Evolutionary conservation across 2,888 invertebrate species (phyloP).

Genomic region (Eulithis prunata): DNA sequence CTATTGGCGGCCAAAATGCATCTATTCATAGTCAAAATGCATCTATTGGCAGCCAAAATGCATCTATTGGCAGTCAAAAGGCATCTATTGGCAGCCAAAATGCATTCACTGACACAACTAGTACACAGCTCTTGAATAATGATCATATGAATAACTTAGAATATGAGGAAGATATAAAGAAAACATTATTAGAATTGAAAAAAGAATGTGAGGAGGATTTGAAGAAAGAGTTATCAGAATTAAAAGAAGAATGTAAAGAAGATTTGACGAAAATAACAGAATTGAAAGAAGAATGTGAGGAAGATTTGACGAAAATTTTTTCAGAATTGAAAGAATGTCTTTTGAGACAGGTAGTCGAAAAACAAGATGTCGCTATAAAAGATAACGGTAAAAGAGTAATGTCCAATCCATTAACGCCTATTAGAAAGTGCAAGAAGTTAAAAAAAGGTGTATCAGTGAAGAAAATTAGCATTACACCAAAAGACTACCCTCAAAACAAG

Average conservation of each 20-base stretch:
- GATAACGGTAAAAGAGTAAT: slow-evolving; percentile 3
- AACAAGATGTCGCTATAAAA: no score
- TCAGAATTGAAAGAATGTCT: not conserved
- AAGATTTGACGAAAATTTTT: not conserved
- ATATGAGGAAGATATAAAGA: not conserved
- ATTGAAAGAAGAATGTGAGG: not conserved
- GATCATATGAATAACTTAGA: not conserved
- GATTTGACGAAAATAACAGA: no score
- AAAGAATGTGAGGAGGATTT: not conserved
- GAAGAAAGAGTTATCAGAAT: not conserved
- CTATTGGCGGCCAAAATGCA: not conserved
- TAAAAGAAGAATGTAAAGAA: not conserved
- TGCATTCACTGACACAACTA: not conserved
- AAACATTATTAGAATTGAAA: no score
- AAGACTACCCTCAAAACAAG: slow-evolving; percentile 36
- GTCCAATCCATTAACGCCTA: not conserved
- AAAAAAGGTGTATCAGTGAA: slow-evolving; percentile 18
- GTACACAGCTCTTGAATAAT: no score
- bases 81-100: not conserved
- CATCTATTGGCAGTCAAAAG: not conserved
- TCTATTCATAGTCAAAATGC: not conserved
- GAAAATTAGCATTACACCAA: slow-evolving; percentile 43
- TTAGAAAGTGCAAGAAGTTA: not conserved
- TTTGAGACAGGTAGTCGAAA: not conserved
- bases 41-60: no score